Evolutionary conservation across 2,797 vertebrate genomes (phyloP).

Genomic region (Coregonus ussuriensis): DNA sequence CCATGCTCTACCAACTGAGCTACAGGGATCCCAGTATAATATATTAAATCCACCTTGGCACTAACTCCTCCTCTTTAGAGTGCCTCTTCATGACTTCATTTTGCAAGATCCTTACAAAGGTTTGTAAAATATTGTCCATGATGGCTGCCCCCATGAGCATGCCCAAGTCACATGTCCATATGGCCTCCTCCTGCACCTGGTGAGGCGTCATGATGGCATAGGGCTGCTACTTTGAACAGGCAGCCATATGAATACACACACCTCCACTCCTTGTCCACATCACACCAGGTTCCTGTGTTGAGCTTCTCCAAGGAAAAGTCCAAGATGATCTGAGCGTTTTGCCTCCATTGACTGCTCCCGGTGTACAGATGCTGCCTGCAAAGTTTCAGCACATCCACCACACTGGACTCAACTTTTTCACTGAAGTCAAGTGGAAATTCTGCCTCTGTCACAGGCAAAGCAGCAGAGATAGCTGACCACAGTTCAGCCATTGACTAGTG

Average conservation of each 20-base stretch:
- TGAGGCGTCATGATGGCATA: constrained; percentile 64
- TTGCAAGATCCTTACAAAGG: constrained; percentile 74
- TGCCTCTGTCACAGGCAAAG: constrained; percentile 71
- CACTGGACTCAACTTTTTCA: constrained; percentile 72
- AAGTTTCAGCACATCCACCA: constrained; percentile 66
- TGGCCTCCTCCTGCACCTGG: constrained; percentile 57
- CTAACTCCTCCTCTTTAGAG: constrained; percentile 18
- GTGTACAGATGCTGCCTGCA: constrained; percentile 72
- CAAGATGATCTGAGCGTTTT: constrained; percentile 75
- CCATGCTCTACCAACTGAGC: too few species aligned
- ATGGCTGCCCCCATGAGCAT: constrained; percentile 86
- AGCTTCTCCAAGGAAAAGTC: constrained; percentile 91
- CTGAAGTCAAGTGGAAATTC: constrained; percentile 73
- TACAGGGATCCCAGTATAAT: not conserved
- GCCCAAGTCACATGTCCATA: constrained; percentile 86
- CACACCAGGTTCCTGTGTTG: constrained; percentile 84
- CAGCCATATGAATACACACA: constrained; percentile 85
- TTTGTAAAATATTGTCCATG: constrained; percentile 78
- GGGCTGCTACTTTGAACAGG: constrained; percentile 81
- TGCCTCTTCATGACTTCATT: constrained; percentile 49
- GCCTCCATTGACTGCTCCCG: constrained; percentile 31
- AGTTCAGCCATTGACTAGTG: constrained; percentile 56
- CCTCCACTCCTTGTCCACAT: constrained; percentile 88
- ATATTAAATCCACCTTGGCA: constrained; percentile 69
- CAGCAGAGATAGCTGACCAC: constrained; percentile 69